Conservation (phyloP, 1,140 invertebrate genomes). For the Anthonomus grandis region DNA sequence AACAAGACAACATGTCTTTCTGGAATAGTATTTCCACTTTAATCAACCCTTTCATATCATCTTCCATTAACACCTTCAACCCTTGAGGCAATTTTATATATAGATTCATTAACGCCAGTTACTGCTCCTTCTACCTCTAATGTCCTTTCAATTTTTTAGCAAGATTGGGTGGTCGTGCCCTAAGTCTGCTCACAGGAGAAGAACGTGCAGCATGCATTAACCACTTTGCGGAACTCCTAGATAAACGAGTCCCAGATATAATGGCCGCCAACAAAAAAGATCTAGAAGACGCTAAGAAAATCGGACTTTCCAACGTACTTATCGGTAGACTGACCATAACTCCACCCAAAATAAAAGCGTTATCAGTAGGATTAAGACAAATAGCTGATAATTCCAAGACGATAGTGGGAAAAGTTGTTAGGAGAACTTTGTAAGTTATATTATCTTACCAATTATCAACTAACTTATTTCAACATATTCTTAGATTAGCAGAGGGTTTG, state of each 20-base stretch:
- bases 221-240: constrained; percentile 13
- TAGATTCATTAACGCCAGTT: too few species aligned
- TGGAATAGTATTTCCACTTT: too few species aligned
- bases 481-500: constrained; percentile 50
- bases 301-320: neutral
- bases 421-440: constrained; percentile 9
- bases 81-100: too few species aligned
- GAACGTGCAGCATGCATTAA: constrained; percentile 15
- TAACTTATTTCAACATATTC: neutral
- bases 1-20: too few species aligned
- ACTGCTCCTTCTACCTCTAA: too few species aligned
- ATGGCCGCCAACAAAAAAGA: constrained; percentile 16
- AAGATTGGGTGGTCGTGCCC: constrained; percentile 2
- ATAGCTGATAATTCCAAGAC: constrained; percentile 11
- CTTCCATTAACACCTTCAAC: too few species aligned
- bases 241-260: neutral
- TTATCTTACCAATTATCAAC: too few species aligned
- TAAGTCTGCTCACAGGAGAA: constrained; percentile 5
- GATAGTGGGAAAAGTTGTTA: constrained; percentile 9
- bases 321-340: constrained; percentile 9
- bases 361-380: constrained; percentile 17
- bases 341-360: constrained; percentile 8
- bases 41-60: too few species aligned
- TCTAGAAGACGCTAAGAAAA: constrained; percentile 10
- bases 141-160: constrained; percentile 19